These are phyloP conservation scores for Sebastiscus albofasciatus DNA, from an alignment of 2,797 vertebrate species.

Conservation along the genomic window DNA sequence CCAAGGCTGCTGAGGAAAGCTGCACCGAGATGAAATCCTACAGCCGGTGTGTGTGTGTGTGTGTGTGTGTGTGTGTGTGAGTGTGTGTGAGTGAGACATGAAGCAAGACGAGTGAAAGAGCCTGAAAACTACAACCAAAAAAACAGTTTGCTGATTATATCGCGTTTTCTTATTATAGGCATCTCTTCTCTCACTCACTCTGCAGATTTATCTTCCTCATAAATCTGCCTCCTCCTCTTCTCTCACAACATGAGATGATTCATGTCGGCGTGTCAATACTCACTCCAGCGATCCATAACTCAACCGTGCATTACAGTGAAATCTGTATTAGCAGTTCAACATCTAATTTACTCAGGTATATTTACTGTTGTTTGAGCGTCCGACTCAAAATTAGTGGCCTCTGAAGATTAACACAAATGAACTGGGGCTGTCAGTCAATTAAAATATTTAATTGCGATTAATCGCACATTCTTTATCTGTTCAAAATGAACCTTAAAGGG, in stretches of 20 bases:
- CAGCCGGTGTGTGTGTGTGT: not conserved
- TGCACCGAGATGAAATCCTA: slow-evolving; percentile 43
- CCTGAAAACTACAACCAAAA: slow-evolving; percentile 2
- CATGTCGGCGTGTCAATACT: not conserved
- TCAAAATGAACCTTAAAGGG: too few species aligned
- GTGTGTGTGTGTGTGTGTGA: not conserved
- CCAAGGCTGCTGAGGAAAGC: slow-evolving; percentile 51
- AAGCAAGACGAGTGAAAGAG: not conserved
- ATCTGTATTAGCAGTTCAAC: not conserved
- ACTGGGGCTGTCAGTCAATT: too few species aligned
- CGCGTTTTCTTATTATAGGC: not conserved
- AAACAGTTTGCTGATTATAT: slow-evolving; percentile 45
- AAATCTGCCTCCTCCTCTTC: slow-evolving; percentile 9
- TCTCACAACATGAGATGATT: not conserved
- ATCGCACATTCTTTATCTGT: rapidly evolving
- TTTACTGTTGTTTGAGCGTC: not conserved
- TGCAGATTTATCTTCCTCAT: slow-evolving; percentile 9
- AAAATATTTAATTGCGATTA: too few species aligned
- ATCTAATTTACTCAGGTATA: not conserved
- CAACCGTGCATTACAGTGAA: not conserved
- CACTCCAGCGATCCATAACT: not conserved
- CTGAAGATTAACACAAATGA: not conserved
- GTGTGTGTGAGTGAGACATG: not conserved
- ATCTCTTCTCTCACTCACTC: slow-evolving; percentile 1
- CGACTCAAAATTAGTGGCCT: not conserved